These are phyloP conservation scores for Tangara arthus DNA, from an alignment of 2,797 vertebrate genomes.

Conservation along the genomic window DNA sequence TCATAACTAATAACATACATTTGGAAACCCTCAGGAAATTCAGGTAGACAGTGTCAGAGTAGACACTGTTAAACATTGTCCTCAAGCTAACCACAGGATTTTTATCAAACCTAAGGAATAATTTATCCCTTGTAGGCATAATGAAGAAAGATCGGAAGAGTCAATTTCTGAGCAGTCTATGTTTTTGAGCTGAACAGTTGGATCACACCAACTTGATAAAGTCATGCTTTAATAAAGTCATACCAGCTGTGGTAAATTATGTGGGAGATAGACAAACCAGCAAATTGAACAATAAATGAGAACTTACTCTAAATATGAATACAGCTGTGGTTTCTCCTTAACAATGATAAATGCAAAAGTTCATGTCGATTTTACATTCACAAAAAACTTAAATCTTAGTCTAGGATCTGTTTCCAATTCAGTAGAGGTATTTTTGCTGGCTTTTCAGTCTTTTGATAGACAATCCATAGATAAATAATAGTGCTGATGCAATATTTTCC, in stretches of 20 bases:
- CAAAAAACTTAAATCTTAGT: not conserved
- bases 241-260: not conserved
- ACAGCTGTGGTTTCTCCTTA: not conserved
- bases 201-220: not conserved
- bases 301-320: not conserved
- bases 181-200: not conserved
- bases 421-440: not conserved
- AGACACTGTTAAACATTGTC: not conserved
- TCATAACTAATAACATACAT: not conserved
- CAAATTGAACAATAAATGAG: not conserved
- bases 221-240: not conserved
- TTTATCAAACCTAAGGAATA: not conserved
- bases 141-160: not conserved
- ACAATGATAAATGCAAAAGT: not conserved
- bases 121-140: not conserved
- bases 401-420: not conserved
- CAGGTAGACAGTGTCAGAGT: not conserved
- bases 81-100: not conserved
- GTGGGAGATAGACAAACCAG: not conserved
- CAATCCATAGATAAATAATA: not conserved
- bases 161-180: not conserved
- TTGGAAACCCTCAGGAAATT: not conserved
- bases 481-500: not conserved
- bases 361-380: not conserved
- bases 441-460: not conserved